Conservation (phyloP, 2,888 invertebrate species). For the Nomada fabriciana region DNA sequence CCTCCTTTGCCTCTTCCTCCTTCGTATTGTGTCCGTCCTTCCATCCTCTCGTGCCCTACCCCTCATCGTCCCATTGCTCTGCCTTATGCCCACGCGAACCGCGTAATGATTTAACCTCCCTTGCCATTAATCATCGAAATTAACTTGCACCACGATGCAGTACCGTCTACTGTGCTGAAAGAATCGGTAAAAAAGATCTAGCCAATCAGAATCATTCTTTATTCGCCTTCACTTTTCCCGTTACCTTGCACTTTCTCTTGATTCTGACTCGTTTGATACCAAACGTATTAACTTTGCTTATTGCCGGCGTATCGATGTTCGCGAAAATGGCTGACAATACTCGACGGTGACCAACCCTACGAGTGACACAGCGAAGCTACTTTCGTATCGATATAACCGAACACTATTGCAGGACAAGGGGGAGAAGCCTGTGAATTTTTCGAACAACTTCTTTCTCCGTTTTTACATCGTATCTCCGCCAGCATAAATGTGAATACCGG, state of each 20-base stretch:
- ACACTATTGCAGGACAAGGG: background rate
- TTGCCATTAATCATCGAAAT: conserved; percentile 80
- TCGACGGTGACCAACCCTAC: no score
- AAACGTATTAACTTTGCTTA: no score
- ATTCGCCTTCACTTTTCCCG: background rate
- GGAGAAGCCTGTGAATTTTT: background rate
- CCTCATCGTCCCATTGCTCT: conserved; percentile 34
- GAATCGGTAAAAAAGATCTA: conserved; percentile 21
- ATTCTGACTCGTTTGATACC: no score
- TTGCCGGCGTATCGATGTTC: no score
- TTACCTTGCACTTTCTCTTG: no score
- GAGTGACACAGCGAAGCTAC: no score
- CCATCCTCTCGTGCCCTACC: conserved; percentile 8
- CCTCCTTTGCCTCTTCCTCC: conserved; percentile 56
- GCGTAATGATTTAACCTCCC: conserved; percentile 78
- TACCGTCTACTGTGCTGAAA: background rate
- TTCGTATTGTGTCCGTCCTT: conserved; percentile 63
- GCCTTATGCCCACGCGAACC: conserved; percentile 62
- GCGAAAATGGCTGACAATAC: no score
- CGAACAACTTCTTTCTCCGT: no score
- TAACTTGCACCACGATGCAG: conserved; percentile 58
- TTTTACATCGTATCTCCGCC: background rate
- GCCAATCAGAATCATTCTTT: conserved; percentile 31
- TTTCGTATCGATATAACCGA: background rate
- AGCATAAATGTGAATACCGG: conserved; percentile 12